phyloP scores from a whole-genome alignment of 2,113 vertebrate genomes.

The Agapornis roseicollis region DNA sequence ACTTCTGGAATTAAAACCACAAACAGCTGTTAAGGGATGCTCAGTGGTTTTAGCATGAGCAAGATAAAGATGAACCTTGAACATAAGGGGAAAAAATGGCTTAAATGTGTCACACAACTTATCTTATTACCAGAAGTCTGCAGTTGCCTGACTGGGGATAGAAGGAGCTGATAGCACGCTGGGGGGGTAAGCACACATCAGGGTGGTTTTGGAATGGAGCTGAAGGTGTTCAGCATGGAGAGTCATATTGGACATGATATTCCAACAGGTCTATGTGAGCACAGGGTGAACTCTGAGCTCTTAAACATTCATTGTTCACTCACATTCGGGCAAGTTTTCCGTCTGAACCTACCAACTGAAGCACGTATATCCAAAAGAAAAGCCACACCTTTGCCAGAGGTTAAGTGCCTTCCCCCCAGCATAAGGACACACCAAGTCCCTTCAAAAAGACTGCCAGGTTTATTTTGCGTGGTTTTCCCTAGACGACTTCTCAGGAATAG shows the following conservation, averaged over 20 bases:
- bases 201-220: neutral
- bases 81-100: neutral
- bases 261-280: neutral
- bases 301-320: neutral
- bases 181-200: neutral
- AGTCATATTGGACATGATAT: neutral
- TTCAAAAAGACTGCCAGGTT: neutral
- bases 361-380: neutral
- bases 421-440: neutral
- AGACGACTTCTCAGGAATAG: neutral
- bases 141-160: neutral
- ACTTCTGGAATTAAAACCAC: neutral
- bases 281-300: neutral
- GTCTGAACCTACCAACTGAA: neutral
- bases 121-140: neutral
- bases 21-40: neutral
- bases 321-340: neutral
- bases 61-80: neutral
- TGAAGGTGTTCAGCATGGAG: neutral
- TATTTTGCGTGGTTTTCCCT: neutral
- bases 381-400: slow-evolving; percentile 7
- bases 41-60: neutral
- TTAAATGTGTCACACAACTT: neutral
- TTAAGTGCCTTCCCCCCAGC: neutral
- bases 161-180: neutral